These are phyloP conservation scores for Galago senegalensis DNA, from an alignment of 2,797 vertebrate genomes.

Conservation along the genomic window DNA sequence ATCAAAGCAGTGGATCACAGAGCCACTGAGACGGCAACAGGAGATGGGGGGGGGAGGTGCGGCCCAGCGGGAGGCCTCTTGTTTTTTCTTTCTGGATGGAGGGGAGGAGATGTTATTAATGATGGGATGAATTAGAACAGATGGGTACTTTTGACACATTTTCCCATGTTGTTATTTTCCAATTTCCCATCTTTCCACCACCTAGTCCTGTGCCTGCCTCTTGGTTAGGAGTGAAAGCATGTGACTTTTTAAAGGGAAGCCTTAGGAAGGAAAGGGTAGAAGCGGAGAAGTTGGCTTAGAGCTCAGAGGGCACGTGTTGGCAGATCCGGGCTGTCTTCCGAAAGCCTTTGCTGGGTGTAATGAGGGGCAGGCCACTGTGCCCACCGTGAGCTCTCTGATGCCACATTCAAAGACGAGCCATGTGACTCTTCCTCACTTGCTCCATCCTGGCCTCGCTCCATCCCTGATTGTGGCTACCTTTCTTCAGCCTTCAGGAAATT, in stretches of 20 bases:
- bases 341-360: background rate
- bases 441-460: background rate
- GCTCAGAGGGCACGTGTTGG: background rate
- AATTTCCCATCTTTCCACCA: slow-evolving; percentile 82
- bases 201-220: slow-evolving; percentile 81
- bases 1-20: slow-evolving; percentile 37
- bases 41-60: slow-evolving; percentile 37
- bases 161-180: slow-evolving; percentile 85
- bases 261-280: slow-evolving; percentile 21
- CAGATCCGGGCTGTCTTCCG: background rate
- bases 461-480: slow-evolving; percentile 64
- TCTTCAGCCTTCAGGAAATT: slow-evolving; percentile 74
- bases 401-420: background rate
- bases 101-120: slow-evolving; percentile 81
- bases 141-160: slow-evolving; percentile 86
- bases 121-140: slow-evolving; percentile 85
- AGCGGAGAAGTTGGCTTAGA: background rate
- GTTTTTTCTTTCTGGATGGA: slow-evolving; percentile 73
- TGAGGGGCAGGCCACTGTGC: background rate
- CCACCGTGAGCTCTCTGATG: background rate
- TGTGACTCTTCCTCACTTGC: background rate
- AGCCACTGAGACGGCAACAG: slow-evolving; percentile 65
- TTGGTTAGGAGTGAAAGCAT: slow-evolving; percentile 71
- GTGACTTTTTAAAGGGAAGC: slow-evolving; percentile 72
- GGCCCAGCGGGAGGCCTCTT: slow-evolving; percentile 72